Conservation (phyloP, 2,113 vertebrate genomes). For the Cacatua alba region DNA sequence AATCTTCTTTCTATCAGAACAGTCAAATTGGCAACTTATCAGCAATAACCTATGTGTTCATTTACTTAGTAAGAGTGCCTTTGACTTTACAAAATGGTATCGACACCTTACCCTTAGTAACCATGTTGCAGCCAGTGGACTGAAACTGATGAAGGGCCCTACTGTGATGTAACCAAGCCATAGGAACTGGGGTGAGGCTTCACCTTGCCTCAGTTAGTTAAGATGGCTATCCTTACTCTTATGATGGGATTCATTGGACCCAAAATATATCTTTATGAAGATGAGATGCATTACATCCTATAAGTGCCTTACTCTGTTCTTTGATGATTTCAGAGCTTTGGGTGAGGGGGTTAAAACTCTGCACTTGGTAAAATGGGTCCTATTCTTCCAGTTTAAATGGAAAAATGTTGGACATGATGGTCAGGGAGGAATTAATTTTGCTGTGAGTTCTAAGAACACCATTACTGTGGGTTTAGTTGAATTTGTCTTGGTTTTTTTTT, state of each 20-base stretch:
- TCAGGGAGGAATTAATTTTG: not conserved
- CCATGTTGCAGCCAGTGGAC: not conserved
- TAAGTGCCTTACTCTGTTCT: not conserved
- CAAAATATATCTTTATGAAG: not conserved
- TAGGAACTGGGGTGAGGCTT: not conserved
- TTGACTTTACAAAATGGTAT: not conserved
- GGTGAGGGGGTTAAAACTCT: not conserved
- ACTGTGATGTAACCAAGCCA: not conserved
- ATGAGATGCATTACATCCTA: not conserved
- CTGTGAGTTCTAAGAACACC: not conserved
- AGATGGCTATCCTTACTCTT: not conserved
- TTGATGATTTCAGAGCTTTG: not conserved
- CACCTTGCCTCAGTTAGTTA: not conserved
- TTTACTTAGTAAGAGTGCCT: not conserved
- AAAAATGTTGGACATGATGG: not conserved
- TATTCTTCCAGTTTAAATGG: not conserved
- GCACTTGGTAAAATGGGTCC: not conserved
- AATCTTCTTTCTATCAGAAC: not conserved
- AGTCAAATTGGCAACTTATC: not conserved
- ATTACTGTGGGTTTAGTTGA: not conserved
- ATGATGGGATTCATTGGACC: not conserved
- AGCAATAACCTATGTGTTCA: not conserved
- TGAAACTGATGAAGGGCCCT: not conserved
- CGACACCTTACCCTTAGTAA: constrained; percentile 10
- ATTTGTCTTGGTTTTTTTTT: not conserved